phyloP scores from a whole-genome alignment of 1,140 invertebrate genomes.

The Trichonephila clavata region DNA sequence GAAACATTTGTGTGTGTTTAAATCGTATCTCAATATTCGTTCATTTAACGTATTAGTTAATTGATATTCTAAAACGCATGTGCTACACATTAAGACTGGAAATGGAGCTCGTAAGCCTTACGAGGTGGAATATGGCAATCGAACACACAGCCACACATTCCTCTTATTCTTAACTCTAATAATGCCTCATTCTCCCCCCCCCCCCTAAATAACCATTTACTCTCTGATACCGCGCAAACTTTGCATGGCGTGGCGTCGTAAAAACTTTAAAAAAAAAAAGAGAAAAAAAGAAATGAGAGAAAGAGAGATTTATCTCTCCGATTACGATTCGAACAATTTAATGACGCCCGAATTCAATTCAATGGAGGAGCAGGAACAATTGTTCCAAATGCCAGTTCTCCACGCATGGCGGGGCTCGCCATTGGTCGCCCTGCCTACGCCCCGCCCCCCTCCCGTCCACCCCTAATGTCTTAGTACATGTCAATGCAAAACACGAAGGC shows the following conservation, averaged over 20 bases:
- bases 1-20: not conserved
- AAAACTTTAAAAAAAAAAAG: not conserved
- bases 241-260: constrained; percentile 13
- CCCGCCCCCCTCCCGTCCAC: not conserved
- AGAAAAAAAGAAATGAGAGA: no score
- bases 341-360: constrained; percentile 32
- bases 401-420: constrained; percentile 57
- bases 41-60: not conserved
- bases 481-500: constrained; percentile 57
- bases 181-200: constrained; percentile 16
- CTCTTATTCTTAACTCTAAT: not conserved
- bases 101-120: no score
- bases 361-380: constrained; percentile 29
- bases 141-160: not conserved
- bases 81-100: no score
- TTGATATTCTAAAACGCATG: no score
- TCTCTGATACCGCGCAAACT: not conserved
- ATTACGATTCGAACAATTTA: constrained; percentile 62
- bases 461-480: constrained; percentile 27
- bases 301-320: constrained; percentile 49
- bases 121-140: no score
- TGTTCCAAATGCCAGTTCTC: constrained; percentile 60
- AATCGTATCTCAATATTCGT: not conserved
- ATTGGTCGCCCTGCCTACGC: constrained; percentile 22
- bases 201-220: constrained; percentile 4